Percentiles rank a stretch among this genome's conserved stretches.
phyloP scores from a whole-genome alignment of 1,140 invertebrate species.

The Drosophila arizonae region DNA sequence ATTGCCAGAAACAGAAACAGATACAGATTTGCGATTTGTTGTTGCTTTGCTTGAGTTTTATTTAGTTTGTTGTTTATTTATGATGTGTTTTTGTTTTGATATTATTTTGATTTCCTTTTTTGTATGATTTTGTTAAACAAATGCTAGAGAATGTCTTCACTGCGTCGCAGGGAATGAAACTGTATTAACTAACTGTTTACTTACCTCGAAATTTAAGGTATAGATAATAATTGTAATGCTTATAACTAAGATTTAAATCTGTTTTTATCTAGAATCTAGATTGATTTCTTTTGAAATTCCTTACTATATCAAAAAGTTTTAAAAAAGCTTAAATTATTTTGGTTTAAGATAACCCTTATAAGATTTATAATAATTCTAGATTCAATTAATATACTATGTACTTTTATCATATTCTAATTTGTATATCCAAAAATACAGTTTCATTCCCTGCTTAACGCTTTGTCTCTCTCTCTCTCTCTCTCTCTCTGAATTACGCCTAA shows the following conservation, averaged over 20 bases:
- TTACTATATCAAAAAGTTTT: no score
- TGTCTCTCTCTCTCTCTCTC: not conserved
- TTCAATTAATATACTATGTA: no score
- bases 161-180: slow-evolving; percentile 31
- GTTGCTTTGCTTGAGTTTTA: slow-evolving; percentile 35
- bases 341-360: no score
- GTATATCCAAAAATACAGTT: slow-evolving; percentile 5
- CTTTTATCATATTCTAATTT: no score
- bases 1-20: slow-evolving; percentile 9
- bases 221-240: no score
- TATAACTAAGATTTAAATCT: no score
- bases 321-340: no score
- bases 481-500: not conserved
- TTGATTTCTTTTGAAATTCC: no score
- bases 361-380: no score
- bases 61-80: slow-evolving; percentile 19
- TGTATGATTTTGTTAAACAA: slow-evolving; percentile 21
- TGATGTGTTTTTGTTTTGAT: slow-evolving; percentile 2
- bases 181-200: not conserved
- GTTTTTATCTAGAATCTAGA: no score
- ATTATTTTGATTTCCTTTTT: not conserved
- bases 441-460: slow-evolving; percentile 36
- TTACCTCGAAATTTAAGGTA: no score
- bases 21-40: slow-evolving; percentile 34
- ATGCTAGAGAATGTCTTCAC: not conserved